These are phyloP conservation scores for Drosophila murphyi DNA, from an alignment of 1,140 invertebrate genomes.

Conservation along the genomic window DNA sequence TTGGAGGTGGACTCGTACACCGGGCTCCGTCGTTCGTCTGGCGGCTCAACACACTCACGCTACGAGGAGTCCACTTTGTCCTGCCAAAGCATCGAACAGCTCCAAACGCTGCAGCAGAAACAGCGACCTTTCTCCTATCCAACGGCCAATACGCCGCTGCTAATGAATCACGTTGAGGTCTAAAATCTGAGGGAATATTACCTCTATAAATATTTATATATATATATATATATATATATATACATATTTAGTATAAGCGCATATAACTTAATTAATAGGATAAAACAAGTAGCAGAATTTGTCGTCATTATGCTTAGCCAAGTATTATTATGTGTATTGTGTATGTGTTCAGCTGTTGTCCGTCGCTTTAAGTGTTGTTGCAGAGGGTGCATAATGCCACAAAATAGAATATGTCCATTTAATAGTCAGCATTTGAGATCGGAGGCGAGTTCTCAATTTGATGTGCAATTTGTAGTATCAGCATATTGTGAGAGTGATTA, in stretches of 20 bases:
- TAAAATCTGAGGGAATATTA: slow-evolving; percentile 29
- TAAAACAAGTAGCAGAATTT: slow-evolving; percentile 46
- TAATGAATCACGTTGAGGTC: slow-evolving; percentile 79
- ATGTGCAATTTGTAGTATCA: slow-evolving; percentile 50
- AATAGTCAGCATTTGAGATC: neutral
- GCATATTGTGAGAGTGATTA: slow-evolving; percentile 81
- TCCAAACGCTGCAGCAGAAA: slow-evolving; percentile 52
- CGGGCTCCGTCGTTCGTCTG: slow-evolving; percentile 82
- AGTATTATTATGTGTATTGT: slow-evolving; percentile 42
- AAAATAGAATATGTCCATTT: neutral
- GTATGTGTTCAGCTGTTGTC: slow-evolving; percentile 32
- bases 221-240: no score
- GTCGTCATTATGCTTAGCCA: slow-evolving; percentile 46
- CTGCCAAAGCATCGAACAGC: slow-evolving; percentile 85
- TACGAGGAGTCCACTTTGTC: slow-evolving; percentile 83
- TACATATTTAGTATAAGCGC: neutral
- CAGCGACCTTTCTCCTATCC: slow-evolving; percentile 74
- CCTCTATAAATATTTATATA: slow-evolving; percentile 1
- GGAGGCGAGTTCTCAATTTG: slow-evolving; percentile 5
- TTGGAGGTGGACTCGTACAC: slow-evolving; percentile 86
- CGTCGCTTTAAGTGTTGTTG: slow-evolving; percentile 64
- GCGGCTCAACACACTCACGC: slow-evolving; percentile 71
- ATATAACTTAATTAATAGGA: slow-evolving; percentile 49
- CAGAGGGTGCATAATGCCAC: slow-evolving; percentile 9
- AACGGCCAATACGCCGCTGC: slow-evolving; percentile 78